Evolutionary conservation across 2,888 invertebrate genomes (phyloP).

Genomic region (Agrilus mali): DNA sequence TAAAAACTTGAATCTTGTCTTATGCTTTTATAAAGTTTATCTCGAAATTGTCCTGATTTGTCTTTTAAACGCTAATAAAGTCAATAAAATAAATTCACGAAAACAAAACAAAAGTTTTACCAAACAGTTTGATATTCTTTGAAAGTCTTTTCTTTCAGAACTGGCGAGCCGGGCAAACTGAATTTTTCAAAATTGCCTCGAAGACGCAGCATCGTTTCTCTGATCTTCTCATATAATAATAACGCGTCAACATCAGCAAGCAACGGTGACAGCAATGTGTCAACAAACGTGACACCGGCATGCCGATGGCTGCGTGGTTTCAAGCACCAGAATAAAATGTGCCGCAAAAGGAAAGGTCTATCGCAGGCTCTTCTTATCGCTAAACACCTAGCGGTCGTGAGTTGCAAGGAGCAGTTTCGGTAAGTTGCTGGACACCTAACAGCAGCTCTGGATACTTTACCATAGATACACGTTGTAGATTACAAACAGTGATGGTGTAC

Average conservation of each 20-base stretch:
- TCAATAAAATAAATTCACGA: too few species aligned
- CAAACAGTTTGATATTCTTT: too few species aligned
- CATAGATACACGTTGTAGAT: too few species aligned
- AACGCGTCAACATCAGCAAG: slow-evolving; percentile 3
- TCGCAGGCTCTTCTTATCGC: slow-evolving; percentile 34
- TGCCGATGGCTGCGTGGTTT: slow-evolving; percentile 47
- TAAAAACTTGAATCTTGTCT: too few species aligned
- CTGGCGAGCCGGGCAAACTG: too few species aligned
- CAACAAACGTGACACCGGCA: slow-evolving; percentile 28
- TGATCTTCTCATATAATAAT: slow-evolving; percentile 10
- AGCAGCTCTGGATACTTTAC: too few species aligned
- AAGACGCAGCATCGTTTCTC: slow-evolving; percentile 10
- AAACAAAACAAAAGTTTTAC: too few species aligned
- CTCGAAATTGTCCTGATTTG: too few species aligned
- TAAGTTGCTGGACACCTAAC: slow-evolving; percentile 24
- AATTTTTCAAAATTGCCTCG: not conserved
- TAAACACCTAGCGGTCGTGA: slow-evolving; percentile 43
- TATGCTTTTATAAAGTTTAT: too few species aligned
- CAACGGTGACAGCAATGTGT: not conserved
- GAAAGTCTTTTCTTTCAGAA: too few species aligned
- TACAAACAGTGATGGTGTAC: too few species aligned
- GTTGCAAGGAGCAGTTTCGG: slow-evolving; percentile 51
- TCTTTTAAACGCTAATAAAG: too few species aligned
- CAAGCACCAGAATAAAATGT: slow-evolving; percentile 49
- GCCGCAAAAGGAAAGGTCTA: slow-evolving; percentile 45